phyloP scores from a whole-genome alignment of 2,113 vertebrate species.

The Protobothrops flavoviridis region DNA sequence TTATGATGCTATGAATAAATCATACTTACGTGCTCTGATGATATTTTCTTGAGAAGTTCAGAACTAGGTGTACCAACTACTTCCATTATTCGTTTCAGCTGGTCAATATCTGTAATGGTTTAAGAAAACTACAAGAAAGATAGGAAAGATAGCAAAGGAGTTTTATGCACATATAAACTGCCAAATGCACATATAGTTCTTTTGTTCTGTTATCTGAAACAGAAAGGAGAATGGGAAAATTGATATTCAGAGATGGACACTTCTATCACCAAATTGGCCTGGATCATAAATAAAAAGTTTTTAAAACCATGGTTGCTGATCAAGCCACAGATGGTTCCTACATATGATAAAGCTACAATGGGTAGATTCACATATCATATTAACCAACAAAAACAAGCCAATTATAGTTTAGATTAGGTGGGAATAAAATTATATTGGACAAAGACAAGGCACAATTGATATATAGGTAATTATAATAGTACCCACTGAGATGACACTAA shows the following conservation, averaged over 20 bases:
- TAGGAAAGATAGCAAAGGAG: neutral
- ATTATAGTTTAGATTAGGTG: no score
- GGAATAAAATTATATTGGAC: no score
- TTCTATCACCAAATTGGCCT: neutral
- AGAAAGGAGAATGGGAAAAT: neutral
- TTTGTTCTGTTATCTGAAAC: neutral
- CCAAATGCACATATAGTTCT: neutral
- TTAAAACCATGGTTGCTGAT: no score
- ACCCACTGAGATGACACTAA: neutral
- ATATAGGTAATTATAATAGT: neutral
- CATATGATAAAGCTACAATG: no score
- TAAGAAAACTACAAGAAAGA: conserved; percentile 61
- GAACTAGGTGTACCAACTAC: conserved; percentile 93
- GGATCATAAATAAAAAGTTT: no score
- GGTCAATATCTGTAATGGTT: conserved; percentile 89
- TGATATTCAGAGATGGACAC: neutral
- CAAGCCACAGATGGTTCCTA: no score
- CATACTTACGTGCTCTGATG: conserved; percentile 89
- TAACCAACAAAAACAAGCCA: no score
- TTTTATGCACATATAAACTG: conserved; percentile 16
- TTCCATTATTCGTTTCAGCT: conserved; percentile 98
- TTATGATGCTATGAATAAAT: neutral
- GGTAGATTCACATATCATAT: no score
- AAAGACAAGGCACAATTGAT: neutral
- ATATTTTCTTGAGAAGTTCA: conserved; percentile 93